Conservation (phyloP, 2,888 invertebrate species). For the Timema cristinae region DNA sequence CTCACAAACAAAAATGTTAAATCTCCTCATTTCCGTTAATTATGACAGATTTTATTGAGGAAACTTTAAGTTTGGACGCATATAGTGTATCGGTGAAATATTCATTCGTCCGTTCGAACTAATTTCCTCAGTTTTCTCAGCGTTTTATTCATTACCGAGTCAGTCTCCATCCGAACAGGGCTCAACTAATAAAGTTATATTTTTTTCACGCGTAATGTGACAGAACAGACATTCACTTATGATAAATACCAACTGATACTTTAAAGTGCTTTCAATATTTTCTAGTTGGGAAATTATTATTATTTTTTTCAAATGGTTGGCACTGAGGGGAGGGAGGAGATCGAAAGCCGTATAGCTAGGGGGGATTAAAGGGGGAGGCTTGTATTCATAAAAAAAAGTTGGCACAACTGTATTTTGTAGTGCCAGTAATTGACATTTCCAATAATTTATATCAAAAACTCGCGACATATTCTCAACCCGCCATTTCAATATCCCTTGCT, state of each 20-base stretch:
- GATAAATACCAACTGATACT: slow-evolving; percentile 11
- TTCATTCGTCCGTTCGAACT: too few relatives aligned
- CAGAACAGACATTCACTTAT: slow-evolving; percentile 13
- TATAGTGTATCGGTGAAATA: too few relatives aligned
- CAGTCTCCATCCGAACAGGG: too few relatives aligned
- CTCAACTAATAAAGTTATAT: slow-evolving; percentile 7
- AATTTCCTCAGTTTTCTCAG: too few relatives aligned
- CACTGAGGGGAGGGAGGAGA: neutral
- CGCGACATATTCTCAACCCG: slow-evolving; percentile 11
- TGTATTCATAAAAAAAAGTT: slow-evolving; percentile 15
- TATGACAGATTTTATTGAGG: too few relatives aligned
- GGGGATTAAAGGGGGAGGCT: neutral
- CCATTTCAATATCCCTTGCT: slow-evolving; percentile 3
- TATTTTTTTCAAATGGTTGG: too few relatives aligned
- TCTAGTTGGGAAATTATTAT: slow-evolving; percentile 11
- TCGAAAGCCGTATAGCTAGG: neutral
- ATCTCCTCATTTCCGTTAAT: too few relatives aligned
- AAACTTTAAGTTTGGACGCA: too few relatives aligned
- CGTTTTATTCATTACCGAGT: too few relatives aligned
- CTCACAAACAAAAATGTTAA: too few relatives aligned
- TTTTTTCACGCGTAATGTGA: neutral
- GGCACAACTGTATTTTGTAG: slow-evolving; percentile 16
- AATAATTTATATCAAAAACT: slow-evolving; percentile 16
- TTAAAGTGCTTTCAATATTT: slow-evolving; percentile 14
- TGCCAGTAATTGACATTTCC: slow-evolving; percentile 15